Evolutionary conservation across 2,888 invertebrate species (phyloP).

Genomic region (Hirudinaria manillensis): DNA sequence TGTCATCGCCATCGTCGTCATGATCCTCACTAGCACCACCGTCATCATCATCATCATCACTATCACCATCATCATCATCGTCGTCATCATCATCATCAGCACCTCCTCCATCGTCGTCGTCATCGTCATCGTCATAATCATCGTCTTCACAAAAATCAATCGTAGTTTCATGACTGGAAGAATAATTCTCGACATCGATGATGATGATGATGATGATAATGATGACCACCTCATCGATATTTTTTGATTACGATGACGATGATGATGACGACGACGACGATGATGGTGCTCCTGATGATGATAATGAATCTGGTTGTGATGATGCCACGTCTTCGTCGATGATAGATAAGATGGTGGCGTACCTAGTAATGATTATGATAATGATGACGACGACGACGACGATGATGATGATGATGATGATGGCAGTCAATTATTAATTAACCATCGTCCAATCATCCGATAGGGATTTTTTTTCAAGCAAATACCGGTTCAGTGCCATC

Average conservation of each 20-base stretch:
- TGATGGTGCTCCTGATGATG: slow-evolving; percentile 17
- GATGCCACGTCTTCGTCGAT: not conserved
- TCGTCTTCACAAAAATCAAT: not conserved
- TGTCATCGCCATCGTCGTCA: not conserved
- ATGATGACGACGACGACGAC: slow-evolving; percentile 17
- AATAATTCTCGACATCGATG: not conserved
- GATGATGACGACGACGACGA: not conserved
- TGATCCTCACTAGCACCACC: not conserved
- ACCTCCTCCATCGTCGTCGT: slow-evolving; percentile 11
- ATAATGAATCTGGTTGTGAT: not conserved
- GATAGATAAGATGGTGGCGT: not conserved
- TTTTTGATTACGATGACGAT: not conserved
- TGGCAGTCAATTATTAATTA: not conserved
- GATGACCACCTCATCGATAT: slow-evolving; percentile 5
- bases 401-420: slow-evolving; percentile 23
- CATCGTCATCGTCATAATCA: slow-evolving; percentile 10
- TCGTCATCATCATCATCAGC: slow-evolving; percentile 25
- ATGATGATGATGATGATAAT: slow-evolving; percentile 18
- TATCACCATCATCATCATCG: slow-evolving; percentile 28
- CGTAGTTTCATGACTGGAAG: too few relatives aligned
- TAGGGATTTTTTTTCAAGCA: not conserved
- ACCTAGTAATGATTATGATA: slow-evolving; percentile 14
- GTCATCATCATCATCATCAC: slow-evolving; percentile 14
- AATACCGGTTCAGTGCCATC: too few relatives aligned
- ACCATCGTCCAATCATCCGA: not conserved